Base-by-base conservation (phyloP, 2,113 vertebrate genomes). In the Aptenodytes patagonicus region DNA sequence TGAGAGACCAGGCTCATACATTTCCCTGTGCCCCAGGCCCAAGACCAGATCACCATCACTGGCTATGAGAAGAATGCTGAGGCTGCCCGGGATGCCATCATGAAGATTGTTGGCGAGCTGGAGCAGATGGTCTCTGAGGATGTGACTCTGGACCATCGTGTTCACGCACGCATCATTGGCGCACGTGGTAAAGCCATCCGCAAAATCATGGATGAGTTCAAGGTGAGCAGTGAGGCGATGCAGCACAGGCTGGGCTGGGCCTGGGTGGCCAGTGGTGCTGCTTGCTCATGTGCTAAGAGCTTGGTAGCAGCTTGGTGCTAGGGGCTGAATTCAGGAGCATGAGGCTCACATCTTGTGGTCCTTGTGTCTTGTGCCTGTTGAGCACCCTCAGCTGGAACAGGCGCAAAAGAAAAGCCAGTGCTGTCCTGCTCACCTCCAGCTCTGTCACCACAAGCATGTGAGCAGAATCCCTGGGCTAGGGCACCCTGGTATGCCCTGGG, bases 121-220 rank as follows among this genome's bases (percentile, higher is more conserved):
- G 99, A 99, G 87, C 99, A 99, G 95, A 99, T 99, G 99, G 98
- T 99, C 25, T 99, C 99, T 0, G 99, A 99, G 97, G 99, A 99
- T 19, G 99, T 99, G 87, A 99, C 98, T 1, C 98, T 99, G 95
- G 99, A 99, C 98, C 99, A 99, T 97, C 99, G 99, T 6, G 99
- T 99, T 40, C 99, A 99, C 0, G 99, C 99, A 9, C 99, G 99
- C 89, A 99, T 99, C 89, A 99, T 99, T 2, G 99, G 99, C 3
- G 99, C 98, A 16, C 99, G 99, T 4, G 99, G 99, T 71, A 99
- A 99, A 97, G 99, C 99, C 95, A 99, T 99, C 97, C 99, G 99
- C 84, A 99, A 99, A 95, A 99, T 99, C 97, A 99, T 99, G 99
- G 99, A 99, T 47, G 99, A 99, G 79, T 99, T 99, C 97, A 99